These are phyloP conservation scores for Gopherus flavomarginatus DNA, from an alignment of 2,113 vertebrate genomes.

Conservation along the genomic window DNA sequence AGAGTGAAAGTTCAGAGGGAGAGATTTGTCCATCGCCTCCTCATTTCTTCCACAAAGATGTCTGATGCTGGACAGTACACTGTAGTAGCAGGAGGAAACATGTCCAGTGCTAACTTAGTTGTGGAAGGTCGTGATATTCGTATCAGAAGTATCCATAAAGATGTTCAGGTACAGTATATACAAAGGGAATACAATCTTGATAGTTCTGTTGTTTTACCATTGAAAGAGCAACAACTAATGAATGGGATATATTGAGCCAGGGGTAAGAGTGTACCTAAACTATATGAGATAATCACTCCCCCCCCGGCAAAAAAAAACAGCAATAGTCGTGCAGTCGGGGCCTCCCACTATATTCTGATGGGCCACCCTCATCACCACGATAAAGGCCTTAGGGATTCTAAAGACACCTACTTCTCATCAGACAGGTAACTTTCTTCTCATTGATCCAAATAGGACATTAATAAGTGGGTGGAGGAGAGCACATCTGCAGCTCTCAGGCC, in stretches of 20 bases:
- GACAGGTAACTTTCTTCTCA: neutral
- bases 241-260: neutral
- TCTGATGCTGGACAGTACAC: constrained; percentile 93
- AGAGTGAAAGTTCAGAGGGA: constrained; percentile 90
- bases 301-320: neutral
- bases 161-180: constrained; percentile 85
- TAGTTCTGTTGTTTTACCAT: neutral
- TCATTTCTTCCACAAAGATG: constrained; percentile 91
- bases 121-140: constrained; percentile 95
- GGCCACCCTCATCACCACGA: neutral
- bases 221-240: neutral
- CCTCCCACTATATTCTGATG: neutral
- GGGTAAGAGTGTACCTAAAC: neutral
- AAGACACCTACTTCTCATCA: neutral
- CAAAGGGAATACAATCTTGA: neutral
- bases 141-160: constrained; percentile 85
- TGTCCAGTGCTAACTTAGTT: constrained; percentile 89
- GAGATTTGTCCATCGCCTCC: constrained; percentile 92
- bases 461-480: neutral
- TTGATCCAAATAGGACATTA: neutral
- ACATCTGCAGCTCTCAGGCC: neutral
- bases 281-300: neutral
- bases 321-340: neutral
- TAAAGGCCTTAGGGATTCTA: neutral
- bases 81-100: constrained; percentile 93